Evolutionary conservation across 2,797 vertebrate genomes (phyloP), one percentile per base, ranked within the genome.

Genomic region (Anableps anableps): DNA sequence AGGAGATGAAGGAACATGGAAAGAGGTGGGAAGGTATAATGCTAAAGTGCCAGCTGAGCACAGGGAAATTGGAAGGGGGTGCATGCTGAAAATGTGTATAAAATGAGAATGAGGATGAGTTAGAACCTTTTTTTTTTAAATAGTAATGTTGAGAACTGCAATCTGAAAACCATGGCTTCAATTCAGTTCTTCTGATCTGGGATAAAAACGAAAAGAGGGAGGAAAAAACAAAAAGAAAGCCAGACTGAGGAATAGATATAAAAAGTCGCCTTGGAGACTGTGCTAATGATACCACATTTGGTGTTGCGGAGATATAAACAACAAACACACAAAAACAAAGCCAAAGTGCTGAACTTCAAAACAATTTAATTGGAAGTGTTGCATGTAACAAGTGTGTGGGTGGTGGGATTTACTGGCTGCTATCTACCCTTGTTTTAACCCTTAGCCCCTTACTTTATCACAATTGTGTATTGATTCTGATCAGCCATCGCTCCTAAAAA

Each of bases 281-380:
- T 81, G 14, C 88, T 93, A 93, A 93, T 92, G 88, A 89, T 91
- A 86, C 74, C 84, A 58, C 75, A 79, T 88, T 89, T 66, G 1
- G 74, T 90, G 86, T 90, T 87, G 80, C 74, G 84, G 76, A 60
- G 77, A 72, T 34, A 36, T 43, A 78, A 60, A 89, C 78, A 91
- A 88, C 79, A 86, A 82, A 74, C 48, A 70, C 74, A 77, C 80
- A 82, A 88, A 92, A 80, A 89, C 82, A 92, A 88, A 86, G 79
- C 79, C 77, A 41, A 84, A 86, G 84, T 85, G 78, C 76, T 62
- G 73, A 91, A 93, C 90, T 91, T 91, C 88, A 93, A 93, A 92
- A 89, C 88, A 88, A 82, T 84, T 90, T 93, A 94, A 94, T 92
- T 94, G 91, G 93, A 88, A 85, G 83, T 74, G 85, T 79, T 79